phyloP scores from a whole-genome alignment of 2,113 vertebrate genomes.

The Jaculus jaculus region DNA sequence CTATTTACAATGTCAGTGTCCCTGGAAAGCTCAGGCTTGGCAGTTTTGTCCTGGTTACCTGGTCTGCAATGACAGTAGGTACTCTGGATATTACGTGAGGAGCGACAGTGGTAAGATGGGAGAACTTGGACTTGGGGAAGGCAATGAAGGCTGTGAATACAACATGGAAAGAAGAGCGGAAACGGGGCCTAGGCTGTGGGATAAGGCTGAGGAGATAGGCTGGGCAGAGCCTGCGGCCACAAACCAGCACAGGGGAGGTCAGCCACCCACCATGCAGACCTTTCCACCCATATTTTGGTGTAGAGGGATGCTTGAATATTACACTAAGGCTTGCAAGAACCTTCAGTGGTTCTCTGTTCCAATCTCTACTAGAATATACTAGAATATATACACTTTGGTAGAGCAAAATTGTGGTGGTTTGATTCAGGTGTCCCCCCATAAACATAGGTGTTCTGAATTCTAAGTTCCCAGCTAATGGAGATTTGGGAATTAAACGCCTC shows the following conservation, averaged over 20 bases:
- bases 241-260: neutral
- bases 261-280: neutral
- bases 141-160: rapidly evolving
- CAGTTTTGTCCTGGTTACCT: neutral
- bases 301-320: rapidly evolving
- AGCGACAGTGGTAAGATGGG: neutral
- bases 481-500: no score
- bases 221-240: neutral
- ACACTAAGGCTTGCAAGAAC: neutral
- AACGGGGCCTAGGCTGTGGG: neutral
- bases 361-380: neutral
- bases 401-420: no score
- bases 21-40: no score
- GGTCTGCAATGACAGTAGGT: neutral
- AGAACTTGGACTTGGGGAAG: neutral
- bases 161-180: neutral
- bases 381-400: neutral
- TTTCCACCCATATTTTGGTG: neutral
- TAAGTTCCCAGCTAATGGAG: no score
- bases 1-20: neutral
- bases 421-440: no score
- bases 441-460: no score
- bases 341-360: neutral
- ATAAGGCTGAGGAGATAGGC: neutral
- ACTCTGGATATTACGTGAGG: neutral